A percentile compares a stretch with the other conserved stretches of the same genome.
Evolutionary conservation across 1,140 invertebrate genomes (phyloP).

Genomic region (Drosophila aff.): DNA sequence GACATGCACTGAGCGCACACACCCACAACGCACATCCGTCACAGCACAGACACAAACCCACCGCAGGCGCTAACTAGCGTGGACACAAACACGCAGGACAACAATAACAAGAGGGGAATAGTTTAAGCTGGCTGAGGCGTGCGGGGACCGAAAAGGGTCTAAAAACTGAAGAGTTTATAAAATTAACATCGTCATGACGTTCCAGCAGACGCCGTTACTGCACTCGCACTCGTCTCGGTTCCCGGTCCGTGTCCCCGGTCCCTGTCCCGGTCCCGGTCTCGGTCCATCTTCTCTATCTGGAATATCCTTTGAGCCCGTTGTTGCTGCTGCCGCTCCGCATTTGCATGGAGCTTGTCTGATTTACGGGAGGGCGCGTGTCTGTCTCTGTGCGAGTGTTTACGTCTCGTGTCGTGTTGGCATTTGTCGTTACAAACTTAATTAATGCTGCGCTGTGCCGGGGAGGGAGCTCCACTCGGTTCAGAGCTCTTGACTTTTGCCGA

Average conservation of each 20-base stretch:
- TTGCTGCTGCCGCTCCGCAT: constrained; percentile 52
- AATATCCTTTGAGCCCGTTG: constrained; percentile 58
- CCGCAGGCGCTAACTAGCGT: constrained; percentile 59
- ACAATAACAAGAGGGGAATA: constrained; percentile 26
- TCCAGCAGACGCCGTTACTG: constrained; percentile 42
- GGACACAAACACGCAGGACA: constrained; percentile 52
- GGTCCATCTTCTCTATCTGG: constrained; percentile 12
- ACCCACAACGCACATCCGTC: constrained; percentile 58
- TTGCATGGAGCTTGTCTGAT: constrained; percentile 52
- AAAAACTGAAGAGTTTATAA: constrained; percentile 79
- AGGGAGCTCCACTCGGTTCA: constrained; percentile 6
- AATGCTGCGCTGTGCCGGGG: constrained; percentile 58
- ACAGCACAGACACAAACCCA: constrained; percentile 52
- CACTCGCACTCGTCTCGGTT: constrained; percentile 10
- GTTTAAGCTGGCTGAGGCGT: constrained; percentile 26
- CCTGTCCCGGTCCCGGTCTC: neutral
- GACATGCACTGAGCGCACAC: constrained; percentile 4
- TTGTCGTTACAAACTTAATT: constrained; percentile 78
- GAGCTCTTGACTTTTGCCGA: constrained; percentile 66
- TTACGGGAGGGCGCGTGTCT: constrained; percentile 42
- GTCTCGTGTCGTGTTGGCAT: constrained; percentile 70
- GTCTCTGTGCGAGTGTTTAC: constrained; percentile 34
- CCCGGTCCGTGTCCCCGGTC: neutral
- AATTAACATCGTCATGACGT: constrained; percentile 82
- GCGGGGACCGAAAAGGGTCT: constrained; percentile 23